phyloP scores from a whole-genome alignment of 2,888 invertebrate species.

The Apamea anceps region DNA sequence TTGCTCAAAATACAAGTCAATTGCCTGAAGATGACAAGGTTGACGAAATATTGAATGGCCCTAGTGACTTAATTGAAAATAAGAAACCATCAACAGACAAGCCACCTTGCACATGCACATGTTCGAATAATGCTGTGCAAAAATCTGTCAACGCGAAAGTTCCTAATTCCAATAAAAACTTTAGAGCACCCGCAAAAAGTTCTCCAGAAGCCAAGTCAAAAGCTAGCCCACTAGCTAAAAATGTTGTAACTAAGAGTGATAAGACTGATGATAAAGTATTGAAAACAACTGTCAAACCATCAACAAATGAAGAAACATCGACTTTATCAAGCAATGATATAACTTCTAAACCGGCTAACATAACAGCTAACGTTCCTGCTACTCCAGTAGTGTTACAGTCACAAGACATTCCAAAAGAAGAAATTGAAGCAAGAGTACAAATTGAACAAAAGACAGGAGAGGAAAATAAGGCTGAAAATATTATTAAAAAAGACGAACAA shows the following conservation, averaged over 20 bases:
- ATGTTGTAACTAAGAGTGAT: constrained; percentile 28
- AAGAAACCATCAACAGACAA: constrained; percentile 23
- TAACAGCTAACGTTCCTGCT: constrained; percentile 47
- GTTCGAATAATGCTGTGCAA: constrained; percentile 43
- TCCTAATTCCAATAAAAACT: constrained; percentile 31
- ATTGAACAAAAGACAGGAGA: constrained; percentile 69
- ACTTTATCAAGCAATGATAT: constrained; percentile 22
- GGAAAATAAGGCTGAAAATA: constrained; percentile 76
- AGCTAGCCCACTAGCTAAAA: constrained; percentile 12
- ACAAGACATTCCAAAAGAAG: constrained; percentile 81
- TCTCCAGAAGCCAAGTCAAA: constrained; percentile 37
- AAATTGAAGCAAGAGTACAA: constrained; percentile 63
- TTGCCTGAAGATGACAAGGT: constrained; percentile 22
- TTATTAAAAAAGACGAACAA: constrained; percentile 63
- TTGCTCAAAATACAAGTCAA: constrained; percentile 25
- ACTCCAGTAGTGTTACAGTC: constrained; percentile 64
- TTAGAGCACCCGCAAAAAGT: constrained; percentile 31
- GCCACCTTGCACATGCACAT: constrained; percentile 39
- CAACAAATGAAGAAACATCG: constrained; percentile 25
- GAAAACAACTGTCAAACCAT: neutral
- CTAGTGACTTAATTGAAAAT: constrained; percentile 6
- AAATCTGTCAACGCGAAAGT: constrained; percentile 22
- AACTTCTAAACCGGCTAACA: constrained; percentile 9
- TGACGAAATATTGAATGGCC: constrained; percentile 7
- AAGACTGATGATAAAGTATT: constrained; percentile 41